Evolutionary conservation across 2,888 invertebrate species (phyloP), one percentile per base, ranked within the genome.

Genomic region (Lithodes maja): DNA sequence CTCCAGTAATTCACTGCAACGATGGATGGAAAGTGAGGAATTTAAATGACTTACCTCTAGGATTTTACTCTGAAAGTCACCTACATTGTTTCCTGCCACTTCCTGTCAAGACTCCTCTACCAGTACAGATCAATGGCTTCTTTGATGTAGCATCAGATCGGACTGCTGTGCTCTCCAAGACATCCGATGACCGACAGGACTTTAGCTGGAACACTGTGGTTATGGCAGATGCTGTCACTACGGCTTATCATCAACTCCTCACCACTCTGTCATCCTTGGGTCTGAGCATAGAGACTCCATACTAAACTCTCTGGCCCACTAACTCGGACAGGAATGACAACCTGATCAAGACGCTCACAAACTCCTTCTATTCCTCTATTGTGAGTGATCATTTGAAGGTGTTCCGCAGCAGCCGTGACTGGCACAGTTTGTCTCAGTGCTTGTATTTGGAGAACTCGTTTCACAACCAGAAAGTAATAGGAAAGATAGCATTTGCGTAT

Each of bases 121-220:
- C 83, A 3, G 83, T 83, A 5, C 87, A 87, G 53, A 17, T 87
- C 2, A 87, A 87, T 69, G 87, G 87, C 15, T 77, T 69, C 15
- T 83, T 87, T 68, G 83, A 87, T 55, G 83, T 87, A 53, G 83
- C 87, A 1, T 87, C 87, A 52, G 87, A 87, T 71, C 82, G 83
- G n/a, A 87, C 87, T 61, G 52, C 33, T 52, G 77, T 87, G n/a
- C 49, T 68, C 12, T 82, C 83, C 33, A 33, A 78, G 49, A 87
- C 87, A 61, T 61, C 74, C 53, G 87, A 87, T 82, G 87, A 87
- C 68, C 77, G 87, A 12, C 12, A n/a, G 12, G n/a, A 17, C 9
- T 52, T 68, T 15, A 54, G 74, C 54, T 87, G 87, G 87, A 87
- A 87, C 15, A 53, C 55, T n/a, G 78, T 53, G 3, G 55, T 87